Percentiles rank a stretch among this genome's conserved stretches.
Evolutionary conservation across 2,888 invertebrate species (phyloP).

Genomic region (Cephus spinipes): DNA sequence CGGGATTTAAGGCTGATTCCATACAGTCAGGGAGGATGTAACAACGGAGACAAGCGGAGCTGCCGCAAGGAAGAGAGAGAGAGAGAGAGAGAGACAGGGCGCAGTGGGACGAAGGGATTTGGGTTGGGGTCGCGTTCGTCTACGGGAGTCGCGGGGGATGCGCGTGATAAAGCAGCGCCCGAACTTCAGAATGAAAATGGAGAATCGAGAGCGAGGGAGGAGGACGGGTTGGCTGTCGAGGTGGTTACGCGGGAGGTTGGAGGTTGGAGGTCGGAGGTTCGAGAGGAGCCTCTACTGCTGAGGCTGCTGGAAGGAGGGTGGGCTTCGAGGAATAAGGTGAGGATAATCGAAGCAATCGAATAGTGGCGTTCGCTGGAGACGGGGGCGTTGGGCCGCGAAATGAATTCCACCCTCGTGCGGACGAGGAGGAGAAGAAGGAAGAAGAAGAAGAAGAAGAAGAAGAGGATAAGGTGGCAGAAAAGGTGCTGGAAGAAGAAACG

Average conservation of each 20-base stretch:
- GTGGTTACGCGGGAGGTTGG: not conserved
- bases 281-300: too few species aligned
- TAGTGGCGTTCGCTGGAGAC: slow-evolving; percentile 52
- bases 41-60: too few species aligned
- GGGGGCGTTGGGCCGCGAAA: slow-evolving; percentile 65
- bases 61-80: slow-evolving; percentile 2
- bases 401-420: slow-evolving; percentile 58
- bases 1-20: too few species aligned
- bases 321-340: slow-evolving; percentile 45
- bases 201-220: slow-evolving; percentile 23
- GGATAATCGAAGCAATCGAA: slow-evolving; percentile 64
- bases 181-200: slow-evolving; percentile 30
- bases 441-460: slow-evolving; percentile 1
- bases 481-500: slow-evolving; percentile 25
- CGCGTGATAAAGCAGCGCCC: slow-evolving; percentile 28
- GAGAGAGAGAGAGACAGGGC: not conserved
- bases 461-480: slow-evolving; percentile 25
- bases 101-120: too few species aligned
- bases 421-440: slow-evolving; percentile 11
- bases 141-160: slow-evolving; percentile 18
- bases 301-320: not conserved
- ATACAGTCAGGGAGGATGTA: too few species aligned
- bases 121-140: not conserved
- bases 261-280: too few species aligned
- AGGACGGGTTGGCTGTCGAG: not conserved